These are phyloP conservation scores for Cremastinae sp. DNA, from an alignment of 2,888 invertebrate genomes.

Conservation along the genomic window DNA sequence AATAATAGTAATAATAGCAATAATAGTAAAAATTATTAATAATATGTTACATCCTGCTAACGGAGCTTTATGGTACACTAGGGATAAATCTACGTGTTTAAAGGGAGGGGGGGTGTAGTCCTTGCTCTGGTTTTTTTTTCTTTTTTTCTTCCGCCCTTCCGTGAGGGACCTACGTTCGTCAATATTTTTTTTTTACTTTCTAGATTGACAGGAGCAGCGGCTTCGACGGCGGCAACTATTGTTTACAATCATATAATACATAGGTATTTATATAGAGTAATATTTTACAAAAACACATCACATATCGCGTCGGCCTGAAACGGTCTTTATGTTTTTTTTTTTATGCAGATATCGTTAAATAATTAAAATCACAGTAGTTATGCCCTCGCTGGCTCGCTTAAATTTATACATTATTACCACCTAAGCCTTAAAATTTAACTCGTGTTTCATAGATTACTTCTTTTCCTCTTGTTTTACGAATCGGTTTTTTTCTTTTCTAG, in stretches of 20 bases:
- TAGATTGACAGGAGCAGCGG: slow-evolving; percentile 67
- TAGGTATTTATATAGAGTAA: slow-evolving; percentile 80
- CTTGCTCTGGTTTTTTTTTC: slow-evolving; percentile 58
- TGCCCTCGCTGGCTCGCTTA: slow-evolving; percentile 79
- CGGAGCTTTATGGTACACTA: slow-evolving; percentile 78
- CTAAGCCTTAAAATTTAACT: slow-evolving; percentile 78
- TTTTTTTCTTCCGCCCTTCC: slow-evolving; percentile 44
- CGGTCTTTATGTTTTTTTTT: slow-evolving; percentile 71
- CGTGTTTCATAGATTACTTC: slow-evolving; percentile 71
- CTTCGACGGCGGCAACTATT: slow-evolving; percentile 75
- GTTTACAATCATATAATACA: slow-evolving; percentile 79
- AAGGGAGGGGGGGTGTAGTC: slow-evolving; percentile 64
- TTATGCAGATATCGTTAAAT: slow-evolving; percentile 78
- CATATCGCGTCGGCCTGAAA: slow-evolving; percentile 76
- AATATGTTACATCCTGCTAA: slow-evolving; percentile 78
- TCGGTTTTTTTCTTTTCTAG: slow-evolving; percentile 22
- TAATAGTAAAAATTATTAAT: slow-evolving; percentile 66
- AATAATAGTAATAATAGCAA: slow-evolving; percentile 67
- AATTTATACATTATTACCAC: slow-evolving; percentile 78
- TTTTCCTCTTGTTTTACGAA: slow-evolving; percentile 43
- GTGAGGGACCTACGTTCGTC: slow-evolving; percentile 55
- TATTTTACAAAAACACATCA: slow-evolving; percentile 80
- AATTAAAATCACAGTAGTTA: slow-evolving; percentile 81
- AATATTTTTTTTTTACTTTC: slow-evolving; percentile 64
- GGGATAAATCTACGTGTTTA: slow-evolving; percentile 73